A percentile compares a stretch with the other conserved stretches of the same genome.
Conservation (phyloP, 2,888 invertebrate species). For the Mesorhabditis belari region DNA sequence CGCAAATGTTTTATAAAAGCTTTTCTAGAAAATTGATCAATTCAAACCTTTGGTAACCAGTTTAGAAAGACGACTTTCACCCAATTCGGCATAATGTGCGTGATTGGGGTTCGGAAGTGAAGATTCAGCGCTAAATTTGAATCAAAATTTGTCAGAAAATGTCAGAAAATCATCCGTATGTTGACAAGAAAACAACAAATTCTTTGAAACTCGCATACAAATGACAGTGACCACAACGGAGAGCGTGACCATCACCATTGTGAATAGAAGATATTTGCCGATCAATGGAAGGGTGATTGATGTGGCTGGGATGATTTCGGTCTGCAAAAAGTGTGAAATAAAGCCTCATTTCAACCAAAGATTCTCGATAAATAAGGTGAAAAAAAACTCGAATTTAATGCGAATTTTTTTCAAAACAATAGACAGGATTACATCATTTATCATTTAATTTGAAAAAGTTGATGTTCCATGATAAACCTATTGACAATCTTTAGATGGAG, state of each 20-base stretch:
- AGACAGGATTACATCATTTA: no score
- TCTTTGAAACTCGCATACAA: slow-evolving; percentile 23
- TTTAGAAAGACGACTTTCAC: slow-evolving; percentile 79
- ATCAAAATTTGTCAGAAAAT: neutral
- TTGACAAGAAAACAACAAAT: neutral
- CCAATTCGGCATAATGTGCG: slow-evolving; percentile 84
- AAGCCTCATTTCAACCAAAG: no score
- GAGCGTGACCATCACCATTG: slow-evolving; percentile 87
- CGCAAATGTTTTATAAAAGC: no score
- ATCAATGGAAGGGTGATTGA: slow-evolving; percentile 68
- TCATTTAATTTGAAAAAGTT: no score
- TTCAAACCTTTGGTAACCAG: slow-evolving; percentile 71
- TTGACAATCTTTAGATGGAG: no score
- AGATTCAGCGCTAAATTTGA: slow-evolving; percentile 78
- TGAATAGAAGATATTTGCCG: slow-evolving; percentile 77
- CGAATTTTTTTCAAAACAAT: no score
- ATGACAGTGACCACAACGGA: slow-evolving; percentile 55
- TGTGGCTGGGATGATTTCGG: slow-evolving; percentile 90
- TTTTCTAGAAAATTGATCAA: no score
- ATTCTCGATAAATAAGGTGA: no score
- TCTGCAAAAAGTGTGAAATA: slow-evolving; percentile 10
- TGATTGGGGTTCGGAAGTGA: slow-evolving; percentile 76
- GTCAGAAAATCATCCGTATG: neutral
- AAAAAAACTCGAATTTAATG: no score
- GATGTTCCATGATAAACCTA: no score